Evolutionary conservation across 2,888 invertebrate species (phyloP).

Genomic region (Abrostola tripartita): DNA sequence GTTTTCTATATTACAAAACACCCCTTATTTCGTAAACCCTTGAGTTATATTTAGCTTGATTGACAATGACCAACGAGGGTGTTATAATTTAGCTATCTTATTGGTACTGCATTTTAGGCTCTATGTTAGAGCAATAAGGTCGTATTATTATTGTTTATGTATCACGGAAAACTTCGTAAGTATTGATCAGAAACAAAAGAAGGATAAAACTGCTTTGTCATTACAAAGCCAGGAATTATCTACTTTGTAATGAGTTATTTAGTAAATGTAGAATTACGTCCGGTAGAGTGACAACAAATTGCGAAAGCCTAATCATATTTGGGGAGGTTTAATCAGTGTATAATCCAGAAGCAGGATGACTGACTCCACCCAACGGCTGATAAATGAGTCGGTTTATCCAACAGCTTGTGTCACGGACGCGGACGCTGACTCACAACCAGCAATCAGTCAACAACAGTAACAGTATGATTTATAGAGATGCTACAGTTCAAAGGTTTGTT

Average conservation of each 20-base stretch:
- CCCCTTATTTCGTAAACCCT: slow-evolving; percentile 4
- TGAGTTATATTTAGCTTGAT: slow-evolving; percentile 22
- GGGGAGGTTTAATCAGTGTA: no score
- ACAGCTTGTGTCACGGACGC: background rate
- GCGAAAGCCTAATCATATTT: no score
- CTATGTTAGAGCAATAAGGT: slow-evolving; percentile 1
- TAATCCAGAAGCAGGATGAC: background rate
- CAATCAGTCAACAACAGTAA: background rate
- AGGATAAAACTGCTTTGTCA: background rate
- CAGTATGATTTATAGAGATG: slow-evolving; percentile 1
- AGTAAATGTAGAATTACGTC: no score
- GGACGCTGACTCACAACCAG: slow-evolving; percentile 4
- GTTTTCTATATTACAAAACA: slow-evolving; percentile 15
- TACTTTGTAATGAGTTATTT: no score
- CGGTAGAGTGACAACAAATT: no score
- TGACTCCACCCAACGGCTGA: background rate
- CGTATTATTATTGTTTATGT: slow-evolving; percentile 1
- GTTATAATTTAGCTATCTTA: slow-evolving; percentile 11
- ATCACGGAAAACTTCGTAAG: slow-evolving; percentile 1
- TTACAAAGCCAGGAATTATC: no score
- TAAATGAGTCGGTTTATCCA: slow-evolving; percentile 2
- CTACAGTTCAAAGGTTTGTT: background rate
- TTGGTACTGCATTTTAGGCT: slow-evolving; percentile 4
- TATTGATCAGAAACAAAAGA: slow-evolving; percentile 25
- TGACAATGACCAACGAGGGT: slow-evolving; percentile 4